Conservation (phyloP, 64 coral and sea anemone genomes). For the Montipora cactus region DNA sequence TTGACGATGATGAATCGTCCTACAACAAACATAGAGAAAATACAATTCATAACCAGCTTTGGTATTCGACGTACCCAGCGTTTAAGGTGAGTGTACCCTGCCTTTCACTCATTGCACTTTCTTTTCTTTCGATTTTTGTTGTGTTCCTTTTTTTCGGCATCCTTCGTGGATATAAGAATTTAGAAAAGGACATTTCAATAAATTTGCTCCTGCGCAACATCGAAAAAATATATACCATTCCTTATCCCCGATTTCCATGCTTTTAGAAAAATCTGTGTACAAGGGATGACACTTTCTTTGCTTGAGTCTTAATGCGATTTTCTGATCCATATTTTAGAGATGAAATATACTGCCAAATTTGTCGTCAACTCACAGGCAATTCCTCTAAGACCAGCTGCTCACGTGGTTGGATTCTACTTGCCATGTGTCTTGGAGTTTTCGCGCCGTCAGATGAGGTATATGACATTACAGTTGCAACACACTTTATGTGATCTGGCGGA, state of each 20-base stretch:
- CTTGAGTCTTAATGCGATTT: background rate
- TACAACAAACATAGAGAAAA: constrained; percentile 75
- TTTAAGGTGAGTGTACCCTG: constrained; percentile 29
- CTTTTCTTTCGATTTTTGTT: background rate
- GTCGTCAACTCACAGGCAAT: constrained; percentile 79
- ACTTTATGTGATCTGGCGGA: background rate
- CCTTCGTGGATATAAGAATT: no score
- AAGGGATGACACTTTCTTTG: no score
- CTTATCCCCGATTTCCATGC: no score
- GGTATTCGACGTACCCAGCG: constrained; percentile 54
- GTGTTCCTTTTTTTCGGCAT: background rate
- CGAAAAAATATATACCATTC: no score
- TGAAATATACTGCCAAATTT: constrained; percentile 91
- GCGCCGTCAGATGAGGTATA: constrained; percentile 73
- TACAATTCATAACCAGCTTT: constrained; percentile 81
- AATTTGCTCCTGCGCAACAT: no score
- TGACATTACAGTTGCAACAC: background rate
- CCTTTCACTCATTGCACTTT: background rate
- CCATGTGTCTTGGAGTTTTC: constrained; percentile 84
- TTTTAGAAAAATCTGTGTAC: no score
- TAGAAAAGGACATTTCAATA: no score
- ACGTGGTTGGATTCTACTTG: constrained; percentile 84
- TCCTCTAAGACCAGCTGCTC: constrained; percentile 54
- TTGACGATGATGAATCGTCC: constrained; percentile 44
- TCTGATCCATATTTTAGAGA: constrained; percentile 47